Evolutionary conservation across 1,140 invertebrate species (phyloP), one percentile per base, ranked within the genome.

Genomic region (Calephelis nemesis): DNA sequence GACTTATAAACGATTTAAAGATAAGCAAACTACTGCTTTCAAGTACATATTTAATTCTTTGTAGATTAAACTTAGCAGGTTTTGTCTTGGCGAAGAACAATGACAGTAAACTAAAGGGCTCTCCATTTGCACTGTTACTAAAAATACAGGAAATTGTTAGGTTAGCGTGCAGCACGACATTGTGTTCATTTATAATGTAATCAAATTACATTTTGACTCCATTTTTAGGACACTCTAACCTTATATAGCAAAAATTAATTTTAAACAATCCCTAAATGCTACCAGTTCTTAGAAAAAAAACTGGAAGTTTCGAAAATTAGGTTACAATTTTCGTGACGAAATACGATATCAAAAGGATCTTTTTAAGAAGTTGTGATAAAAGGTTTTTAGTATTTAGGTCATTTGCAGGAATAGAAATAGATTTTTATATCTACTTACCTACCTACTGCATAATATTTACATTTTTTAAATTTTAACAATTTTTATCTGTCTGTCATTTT

Each of bases 111-210:
- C 30, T 42, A 50, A 52, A 52, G 50, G 64, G 39, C 52, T 65
- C 42, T 49, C 30, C 64, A 65, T 52, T 54, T 10, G 64, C 64
- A 42, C 40, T 15, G 40, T 81, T 85, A 84, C 84, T 85, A 81
- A 71, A 76, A 77, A 84, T 81, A 86, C 84, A 83, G 83, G 84
- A 87, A 82, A 81, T 78, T 9, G 76, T 74, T 77, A 78, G 69
- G 68, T 74, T 81, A 76, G 84, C 83, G 84, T 88, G 86, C 70
- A 63, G 78, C 84, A 85, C 82, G 82, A 82, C 76, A 83, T 74
- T 81, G 83, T 75, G 82, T 81, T 78, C 74, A 71, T 45, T 65
- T 42, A 40, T 65, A 50, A 63, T 63, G 47, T 65, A 54, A 65
- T 64, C 50, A 54, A 47, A 39, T 69, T 13, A 42, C 39, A 69